Evolutionary conservation across 2,797 vertebrate genomes (phyloP), one percentile per base, ranked within the genome.

Genomic region (Pseudomugil tenellus): DNA sequence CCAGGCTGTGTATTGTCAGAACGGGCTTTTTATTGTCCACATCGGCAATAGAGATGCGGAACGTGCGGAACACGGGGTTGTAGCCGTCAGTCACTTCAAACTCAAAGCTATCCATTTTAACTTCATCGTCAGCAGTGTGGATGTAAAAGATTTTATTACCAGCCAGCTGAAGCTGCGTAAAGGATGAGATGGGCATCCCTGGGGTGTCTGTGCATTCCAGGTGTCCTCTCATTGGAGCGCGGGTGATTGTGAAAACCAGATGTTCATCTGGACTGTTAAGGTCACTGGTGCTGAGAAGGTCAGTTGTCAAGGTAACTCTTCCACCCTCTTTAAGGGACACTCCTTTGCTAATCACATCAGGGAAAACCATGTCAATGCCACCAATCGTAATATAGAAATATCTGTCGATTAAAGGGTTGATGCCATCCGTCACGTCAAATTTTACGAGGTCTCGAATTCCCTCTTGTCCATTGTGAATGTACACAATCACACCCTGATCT

Each of bases 41-140:
- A 0, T 96, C 97, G 0, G 92, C 92, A 70, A 99, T 99, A 66
- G 96, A 97, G 82, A 99, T 94, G 25, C 96, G 95, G 82, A 99
- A 99, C 1, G 97, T 99, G 72, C 97, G 96, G 84, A 97, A 99
- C 54, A 99, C 95, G 0, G 97, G 96, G 78, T 99, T 99, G 82
- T 91, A 97, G 43, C 98, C 98, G 8, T 99, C 98, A 0, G 97
- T 99, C 72, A 99, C 97, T 79, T 98, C 95, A 72, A 99, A 99
- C 83, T 99, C 98, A 86, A 99, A 99, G 79, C 97, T 98, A 81
- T 99, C 98, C 96, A 96, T 98, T 91, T 97, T 99, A 11, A 97
- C 92, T 72, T 99, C 98, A 1, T 99, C 98, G 16, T 97, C 96
- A 0, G 96, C 92, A 0, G 97, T 99, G 84, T 99, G 98, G 71